These are phyloP conservation scores for Helleia helle DNA, from an alignment of 2,888 invertebrate genomes.

Conservation along the genomic window DNA sequence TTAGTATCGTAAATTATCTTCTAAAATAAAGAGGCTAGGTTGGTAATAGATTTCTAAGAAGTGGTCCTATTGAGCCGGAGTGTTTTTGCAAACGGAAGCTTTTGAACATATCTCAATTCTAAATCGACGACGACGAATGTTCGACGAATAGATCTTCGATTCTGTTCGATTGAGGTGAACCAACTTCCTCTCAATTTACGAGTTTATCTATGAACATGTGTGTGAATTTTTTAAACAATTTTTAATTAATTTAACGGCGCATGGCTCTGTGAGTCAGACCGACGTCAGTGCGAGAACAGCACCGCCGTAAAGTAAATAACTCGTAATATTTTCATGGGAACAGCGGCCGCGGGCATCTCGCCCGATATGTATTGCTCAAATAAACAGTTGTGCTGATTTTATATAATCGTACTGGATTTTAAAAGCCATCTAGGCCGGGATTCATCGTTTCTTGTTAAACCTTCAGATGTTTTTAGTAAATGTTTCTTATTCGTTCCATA, in stretches of 20 bases:
- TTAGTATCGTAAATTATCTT: no score
- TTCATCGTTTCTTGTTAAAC: constrained; percentile 40
- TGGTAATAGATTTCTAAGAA: no score
- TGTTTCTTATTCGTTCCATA: no score
- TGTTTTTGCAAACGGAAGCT: no score
- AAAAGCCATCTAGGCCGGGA: constrained; percentile 35
- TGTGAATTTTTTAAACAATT: constrained; percentile 4
- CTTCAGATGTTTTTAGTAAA: no score
- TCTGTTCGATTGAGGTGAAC: background rate
- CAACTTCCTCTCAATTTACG: background rate
- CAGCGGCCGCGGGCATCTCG: constrained; percentile 53
- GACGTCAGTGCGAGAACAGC: constrained; percentile 53
- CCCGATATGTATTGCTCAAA: constrained; percentile 56
- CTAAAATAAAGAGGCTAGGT: no score
- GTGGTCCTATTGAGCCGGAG: no score
- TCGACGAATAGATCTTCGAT: no score
- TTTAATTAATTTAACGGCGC: constrained; percentile 26
- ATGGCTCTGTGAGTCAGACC: constrained; percentile 39
- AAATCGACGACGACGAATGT: no score
- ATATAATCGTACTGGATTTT: constrained; percentile 52
- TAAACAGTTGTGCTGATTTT: constrained; percentile 66
- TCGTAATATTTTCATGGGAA: constrained; percentile 68
- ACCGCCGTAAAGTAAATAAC: constrained; percentile 62
- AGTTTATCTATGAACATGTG: background rate
- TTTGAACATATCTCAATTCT: no score